Evolutionary conservation across 2,888 invertebrate species (phyloP), one percentile per base, ranked within the genome.

Genomic region (Eupithecia tripunctaria): DNA sequence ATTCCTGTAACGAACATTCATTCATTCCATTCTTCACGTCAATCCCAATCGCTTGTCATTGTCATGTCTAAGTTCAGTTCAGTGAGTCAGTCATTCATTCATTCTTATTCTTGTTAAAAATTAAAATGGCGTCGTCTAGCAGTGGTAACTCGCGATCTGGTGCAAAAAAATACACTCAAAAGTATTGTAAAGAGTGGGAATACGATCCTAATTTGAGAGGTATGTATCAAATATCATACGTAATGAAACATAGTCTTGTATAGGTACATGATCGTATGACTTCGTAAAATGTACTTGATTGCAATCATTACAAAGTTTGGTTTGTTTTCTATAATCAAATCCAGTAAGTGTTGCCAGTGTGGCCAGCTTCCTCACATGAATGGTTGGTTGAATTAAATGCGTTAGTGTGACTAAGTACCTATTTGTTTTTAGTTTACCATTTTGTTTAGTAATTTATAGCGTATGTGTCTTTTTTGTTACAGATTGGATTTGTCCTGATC

Each of bases 61-160:
- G 18, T 43, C n/a, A 43, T 43, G 43, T 43, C 43, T 43, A 43
- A 18, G 43, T 43, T 43, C 43, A 41, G 41, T 41, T 41, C 12
- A 43, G 43, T 43, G 43, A 43, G 43, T 43, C 43, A 43, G 43
- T 43, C 43, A 43, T 43, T 43, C 43, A 43, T 43, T 43, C 43
- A 43, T 43, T 43, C 43, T 43, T 43, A 43, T n/a, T n/a, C n/a
- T n/a, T n/a, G n/a, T n/a, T n/a, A n/a, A n/a, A n/a, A n/a, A n/a
- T n/a, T n/a, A n/a, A n/a, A n/a, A n/a, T n/a, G n/a, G n/a, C n/a
- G n/a, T n/a, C n/a, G n/a, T n/a, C n/a, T n/a, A n/a, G n/a, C n/a
- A n/a, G n/a, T n/a, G n/a, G n/a, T n/a, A n/a, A n/a, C n/a, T n/a
- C n/a, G n/a, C n/a, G n/a, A n/a, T n/a, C n/a, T n/a, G n/a, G n/a